Percentiles rank a stretch among this genome's conserved stretches.
phyloP scores from a whole-genome alignment of 2,113 vertebrate genomes.

The Pelvicachromis taeniatus region DNA sequence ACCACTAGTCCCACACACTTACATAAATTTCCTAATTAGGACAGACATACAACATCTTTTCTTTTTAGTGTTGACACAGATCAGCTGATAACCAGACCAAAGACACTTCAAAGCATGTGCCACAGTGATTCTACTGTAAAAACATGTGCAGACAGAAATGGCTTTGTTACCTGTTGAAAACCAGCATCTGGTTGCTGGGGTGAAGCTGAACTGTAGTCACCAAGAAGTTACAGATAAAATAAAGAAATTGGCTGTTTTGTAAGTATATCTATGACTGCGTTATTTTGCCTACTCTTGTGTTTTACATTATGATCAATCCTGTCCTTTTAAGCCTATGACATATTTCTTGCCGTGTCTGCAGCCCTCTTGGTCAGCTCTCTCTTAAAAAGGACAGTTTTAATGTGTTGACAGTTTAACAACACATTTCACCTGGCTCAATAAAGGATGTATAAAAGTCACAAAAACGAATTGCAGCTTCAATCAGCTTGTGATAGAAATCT shows the following conservation, averaged over 20 bases:
- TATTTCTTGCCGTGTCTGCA: too few species aligned
- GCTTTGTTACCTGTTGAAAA: neutral
- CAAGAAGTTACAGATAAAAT: neutral
- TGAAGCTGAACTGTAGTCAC: neutral
- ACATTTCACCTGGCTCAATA: too few species aligned
- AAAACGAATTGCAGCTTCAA: too few species aligned
- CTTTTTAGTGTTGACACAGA: neutral
- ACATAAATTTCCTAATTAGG: neutral
- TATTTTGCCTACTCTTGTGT: neutral
- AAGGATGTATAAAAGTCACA: too few species aligned
- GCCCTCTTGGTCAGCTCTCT: too few species aligned
- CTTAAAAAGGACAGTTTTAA: too few species aligned
- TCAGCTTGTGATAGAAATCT: too few species aligned
- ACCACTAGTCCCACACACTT: neutral
- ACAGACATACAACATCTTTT: neutral
- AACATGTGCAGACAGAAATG: neutral
- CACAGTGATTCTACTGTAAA: neutral
- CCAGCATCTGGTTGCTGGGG: neutral
- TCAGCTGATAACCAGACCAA: neutral
- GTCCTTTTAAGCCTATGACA: neutral
- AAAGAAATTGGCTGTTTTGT: neutral
- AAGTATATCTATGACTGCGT: neutral
- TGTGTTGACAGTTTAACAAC: too few species aligned
- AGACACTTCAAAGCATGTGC: neutral
- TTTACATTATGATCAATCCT: neutral